Base-by-base conservation (phyloP, 2,113 vertebrate genomes). In the Phalacrocorax aristotelis region DNA sequence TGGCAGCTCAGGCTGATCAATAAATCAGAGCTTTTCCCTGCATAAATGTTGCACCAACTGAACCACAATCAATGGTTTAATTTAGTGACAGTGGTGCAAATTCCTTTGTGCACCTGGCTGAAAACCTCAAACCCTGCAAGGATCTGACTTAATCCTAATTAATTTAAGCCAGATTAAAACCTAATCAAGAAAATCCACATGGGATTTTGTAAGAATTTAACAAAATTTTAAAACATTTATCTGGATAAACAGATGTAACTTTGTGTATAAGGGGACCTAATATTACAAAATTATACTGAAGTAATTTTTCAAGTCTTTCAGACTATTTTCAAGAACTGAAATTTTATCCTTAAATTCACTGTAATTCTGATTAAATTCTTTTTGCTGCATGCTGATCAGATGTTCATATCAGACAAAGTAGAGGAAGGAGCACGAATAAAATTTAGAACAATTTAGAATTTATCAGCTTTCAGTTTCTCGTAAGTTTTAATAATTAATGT, bases 401-500 rank as follows among this genome's bases (percentile, higher is more conserved):
- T 81, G 54, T 77, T 83, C 71, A 20, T 54, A 74, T 83, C 36
- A 85, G 62, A 34, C 32, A 87, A 36, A 61, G 26, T 30, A 68
- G 38, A 87, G 6, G n/a, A 74, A 90, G 87, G 58, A 58, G 46
- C 54, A 66, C 2, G 0, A 85, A 58, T 49, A 88, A 86, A 32
- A 83, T 74, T 76, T 80, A 74, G 38, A 88, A 90, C 29, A 77
- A 92, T 86, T 88, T 65, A 21, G 30, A 70, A 61, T 65, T 44
- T 87, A 83, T 74, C 75, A 78, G 51, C 26, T 86, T 83, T 95
- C 36, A 12, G 23, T 83, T 94, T 92, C 75, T 95, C 34, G 0
- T 83, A 83, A 57, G 27, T 90, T 95, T 96, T 94, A 96, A 96
- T 94, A 92, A 97, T 95, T 93, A 60, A 92, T 95, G 87, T 85